A percentile compares a stretch with the other conserved stretches of the same genome.
Evolutionary conservation across 2,797 vertebrate species (phyloP).

Genomic region (Micropoecilia bifurca): DNA sequence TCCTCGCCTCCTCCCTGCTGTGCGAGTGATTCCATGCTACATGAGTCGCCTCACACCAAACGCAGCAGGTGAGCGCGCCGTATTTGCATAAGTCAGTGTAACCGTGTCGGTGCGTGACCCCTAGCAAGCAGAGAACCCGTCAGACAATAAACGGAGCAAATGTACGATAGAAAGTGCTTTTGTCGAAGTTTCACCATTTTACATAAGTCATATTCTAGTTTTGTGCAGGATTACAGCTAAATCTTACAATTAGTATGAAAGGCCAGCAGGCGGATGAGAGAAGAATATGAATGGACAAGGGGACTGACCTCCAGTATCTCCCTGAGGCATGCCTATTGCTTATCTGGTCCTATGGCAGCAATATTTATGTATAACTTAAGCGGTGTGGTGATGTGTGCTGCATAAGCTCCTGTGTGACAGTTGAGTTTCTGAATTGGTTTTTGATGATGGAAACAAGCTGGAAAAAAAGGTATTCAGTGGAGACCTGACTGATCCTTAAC

Average conservation of each 20-base stretch:
- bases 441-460: conserved; percentile 59
- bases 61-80: conserved; percentile 62
- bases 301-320: conserved; percentile 76
- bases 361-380: conserved; percentile 79
- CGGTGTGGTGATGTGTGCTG: conserved; percentile 54
- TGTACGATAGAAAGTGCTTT: conserved; percentile 48
- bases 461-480: conserved; percentile 33
- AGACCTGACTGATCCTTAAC: conserved; percentile 26
- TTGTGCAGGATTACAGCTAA: conserved; percentile 78
- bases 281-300: conserved; percentile 71
- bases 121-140: conserved; percentile 48
- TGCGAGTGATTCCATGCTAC: conserved; percentile 56
- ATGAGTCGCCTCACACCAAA: conserved; percentile 45
- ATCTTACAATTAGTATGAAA: conserved; percentile 83
- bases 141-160: conserved; percentile 55
- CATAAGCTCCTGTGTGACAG: conserved; percentile 71
- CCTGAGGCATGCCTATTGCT: conserved; percentile 68
- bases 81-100: conserved; percentile 74
- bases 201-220: conserved; percentile 62
- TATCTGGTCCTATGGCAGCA: conserved; percentile 66
- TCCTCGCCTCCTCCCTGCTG: conserved; percentile 28
- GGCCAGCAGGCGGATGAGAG: conserved; percentile 61
- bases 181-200: conserved; percentile 62
- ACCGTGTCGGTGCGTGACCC: conserved; percentile 60
- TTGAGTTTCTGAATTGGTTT: conserved; percentile 73